These are phyloP conservation scores for Psittacula echo DNA, from an alignment of 2,797 vertebrate genomes.

Conservation along the genomic window DNA sequence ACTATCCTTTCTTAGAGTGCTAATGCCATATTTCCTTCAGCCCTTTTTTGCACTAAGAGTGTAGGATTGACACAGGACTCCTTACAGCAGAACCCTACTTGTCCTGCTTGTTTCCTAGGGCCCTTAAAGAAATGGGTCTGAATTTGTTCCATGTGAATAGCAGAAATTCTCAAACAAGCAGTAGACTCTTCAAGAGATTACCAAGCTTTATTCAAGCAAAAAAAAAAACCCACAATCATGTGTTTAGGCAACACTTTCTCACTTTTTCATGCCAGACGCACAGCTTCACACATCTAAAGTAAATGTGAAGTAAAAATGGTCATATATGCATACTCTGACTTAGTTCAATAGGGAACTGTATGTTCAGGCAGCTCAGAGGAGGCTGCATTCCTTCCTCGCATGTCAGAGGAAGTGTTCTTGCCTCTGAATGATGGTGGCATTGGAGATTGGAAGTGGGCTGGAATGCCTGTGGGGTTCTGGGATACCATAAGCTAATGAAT, in stretches of 20 bases:
- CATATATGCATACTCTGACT: not conserved
- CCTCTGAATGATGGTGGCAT: not conserved
- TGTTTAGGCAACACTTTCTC: not conserved
- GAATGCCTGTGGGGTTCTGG: not conserved
- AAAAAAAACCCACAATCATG: not conserved
- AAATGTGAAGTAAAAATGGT: not conserved
- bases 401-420: not conserved
- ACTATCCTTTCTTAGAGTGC: accelerated
- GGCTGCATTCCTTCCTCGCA: not conserved
- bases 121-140: not conserved
- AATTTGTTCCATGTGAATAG: not conserved
- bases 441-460: not conserved
- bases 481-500: not conserved
- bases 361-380: not conserved
- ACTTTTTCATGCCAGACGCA: not conserved
- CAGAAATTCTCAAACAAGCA: not conserved
- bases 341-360: not conserved
- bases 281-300: not conserved
- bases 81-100: not conserved
- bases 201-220: not conserved
- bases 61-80: not conserved
- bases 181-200: not conserved
- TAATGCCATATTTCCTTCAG: not conserved
- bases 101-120: not conserved
- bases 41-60: not conserved